Evolutionary conservation across 2,113 vertebrate species (phyloP).

Genomic region (Diadophis punctatus): DNA sequence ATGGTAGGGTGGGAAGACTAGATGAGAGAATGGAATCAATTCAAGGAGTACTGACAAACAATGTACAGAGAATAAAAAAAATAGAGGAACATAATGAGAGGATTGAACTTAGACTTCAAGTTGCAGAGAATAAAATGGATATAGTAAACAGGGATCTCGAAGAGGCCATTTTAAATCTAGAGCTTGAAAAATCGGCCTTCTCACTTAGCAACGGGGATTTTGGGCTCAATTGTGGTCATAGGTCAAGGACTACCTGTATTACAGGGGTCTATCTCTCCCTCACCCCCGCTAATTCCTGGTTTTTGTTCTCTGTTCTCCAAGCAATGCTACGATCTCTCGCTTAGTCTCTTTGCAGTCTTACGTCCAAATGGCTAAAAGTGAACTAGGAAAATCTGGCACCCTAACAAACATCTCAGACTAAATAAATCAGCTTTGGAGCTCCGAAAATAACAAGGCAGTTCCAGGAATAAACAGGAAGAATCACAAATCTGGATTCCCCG

Average conservation of each 20-base stretch:
- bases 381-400: not conserved
- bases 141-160: too few species aligned
- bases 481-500: not conserved
- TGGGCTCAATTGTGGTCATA: not conserved
- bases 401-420: not conserved
- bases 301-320: not conserved
- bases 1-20: too few species aligned
- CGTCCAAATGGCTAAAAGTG: not conserved
- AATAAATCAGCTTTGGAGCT: not conserved
- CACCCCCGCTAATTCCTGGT: not conserved
- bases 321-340: rapidly evolving
- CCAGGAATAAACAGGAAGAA: not conserved
- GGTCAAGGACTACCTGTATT: not conserved
- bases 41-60: too few species aligned
- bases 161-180: too few species aligned
- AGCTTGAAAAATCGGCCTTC: too few species aligned
- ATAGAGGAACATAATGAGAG: too few species aligned
- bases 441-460: not conserved
- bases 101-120: too few species aligned
- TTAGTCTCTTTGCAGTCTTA: not conserved
- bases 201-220: not conserved
- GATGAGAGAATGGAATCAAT: too few species aligned
- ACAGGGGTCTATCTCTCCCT: not conserved
- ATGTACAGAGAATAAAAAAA: too few species aligned
- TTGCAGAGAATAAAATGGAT: too few species aligned